phyloP scores from a whole-genome alignment of 2,888 invertebrate genomes.

The Drosophila emarginata region DNA sequence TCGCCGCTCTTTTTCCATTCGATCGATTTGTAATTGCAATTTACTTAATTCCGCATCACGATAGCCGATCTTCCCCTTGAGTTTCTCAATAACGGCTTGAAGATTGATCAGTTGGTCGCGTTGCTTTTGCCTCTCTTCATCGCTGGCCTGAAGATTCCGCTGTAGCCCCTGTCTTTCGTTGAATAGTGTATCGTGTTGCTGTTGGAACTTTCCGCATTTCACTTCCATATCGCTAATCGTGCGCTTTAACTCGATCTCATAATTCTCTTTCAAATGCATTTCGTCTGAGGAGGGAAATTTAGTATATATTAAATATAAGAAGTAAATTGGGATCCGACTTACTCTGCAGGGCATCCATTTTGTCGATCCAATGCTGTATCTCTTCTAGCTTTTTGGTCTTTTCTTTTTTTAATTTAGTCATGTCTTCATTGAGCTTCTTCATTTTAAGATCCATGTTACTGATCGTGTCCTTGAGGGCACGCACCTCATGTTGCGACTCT shows the following conservation, averaged over 20 bases:
- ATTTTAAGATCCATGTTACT: constrained; percentile 67
- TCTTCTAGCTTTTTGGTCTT: constrained; percentile 80
- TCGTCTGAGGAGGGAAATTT: constrained; percentile 61
- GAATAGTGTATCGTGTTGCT: constrained; percentile 88
- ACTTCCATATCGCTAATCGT: constrained; percentile 78
- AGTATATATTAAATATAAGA: not conserved
- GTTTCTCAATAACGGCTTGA: constrained; percentile 68
- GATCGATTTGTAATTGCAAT: constrained; percentile 86
- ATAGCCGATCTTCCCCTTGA: constrained; percentile 85
- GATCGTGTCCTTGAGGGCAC: constrained; percentile 78
- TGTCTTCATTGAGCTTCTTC: constrained; percentile 75
- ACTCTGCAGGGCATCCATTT: constrained; percentile 79
- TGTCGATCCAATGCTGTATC: constrained; percentile 79
- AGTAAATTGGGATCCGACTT: constrained; percentile 7
- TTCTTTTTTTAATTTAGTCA: constrained; percentile 74
- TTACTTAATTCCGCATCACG: constrained; percentile 89
- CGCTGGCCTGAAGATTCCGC: constrained; percentile 87
- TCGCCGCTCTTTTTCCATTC: constrained; percentile 89
- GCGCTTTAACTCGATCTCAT: constrained; percentile 80
- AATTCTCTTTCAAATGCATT: constrained; percentile 80
- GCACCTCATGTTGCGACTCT: constrained; percentile 80
- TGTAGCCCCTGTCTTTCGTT: constrained; percentile 90
- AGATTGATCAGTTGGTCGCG: constrained; percentile 89
- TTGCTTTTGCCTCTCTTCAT: constrained; percentile 87
- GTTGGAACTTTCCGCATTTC: constrained; percentile 83